Conservation (phyloP, 1,140 invertebrate genomes). For the Plodia interpunctella region DNA sequence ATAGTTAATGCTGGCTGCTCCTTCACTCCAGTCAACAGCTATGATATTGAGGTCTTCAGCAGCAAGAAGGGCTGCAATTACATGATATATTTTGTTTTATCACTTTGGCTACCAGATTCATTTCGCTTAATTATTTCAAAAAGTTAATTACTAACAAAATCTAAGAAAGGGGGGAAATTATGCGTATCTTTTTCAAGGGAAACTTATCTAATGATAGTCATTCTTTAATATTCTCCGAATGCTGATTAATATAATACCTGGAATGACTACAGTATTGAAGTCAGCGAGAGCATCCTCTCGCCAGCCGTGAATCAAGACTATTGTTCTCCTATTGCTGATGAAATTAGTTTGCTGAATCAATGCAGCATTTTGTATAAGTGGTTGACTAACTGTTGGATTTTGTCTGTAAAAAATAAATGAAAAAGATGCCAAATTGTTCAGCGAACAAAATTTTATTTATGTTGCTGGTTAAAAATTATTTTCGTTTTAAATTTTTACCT, state of each 20-base stretch:
- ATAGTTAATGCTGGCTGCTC: slow-evolving; percentile 63
- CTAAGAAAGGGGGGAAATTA: too few species aligned
- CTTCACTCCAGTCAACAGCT: slow-evolving; percentile 76
- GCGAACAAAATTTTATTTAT: too few species aligned
- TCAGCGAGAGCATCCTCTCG: slow-evolving; percentile 30
- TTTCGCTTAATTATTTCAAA: too few species aligned
- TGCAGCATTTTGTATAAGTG: slow-evolving; percentile 24
- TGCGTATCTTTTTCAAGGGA: too few species aligned
- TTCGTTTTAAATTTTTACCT: slow-evolving; percentile 24
- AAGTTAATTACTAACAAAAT: too few species aligned
- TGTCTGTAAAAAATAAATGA: slow-evolving; percentile 19
- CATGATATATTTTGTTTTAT: too few species aligned
- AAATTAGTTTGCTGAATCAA: slow-evolving; percentile 31
- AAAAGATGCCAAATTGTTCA: too few species aligned
- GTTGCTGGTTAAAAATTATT: slow-evolving; percentile 8
- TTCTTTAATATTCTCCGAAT: background rate
- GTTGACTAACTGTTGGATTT: slow-evolving; percentile 40
- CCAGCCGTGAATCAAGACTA: slow-evolving; percentile 46
- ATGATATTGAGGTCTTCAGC: slow-evolving; percentile 77
- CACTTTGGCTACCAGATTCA: too few species aligned
- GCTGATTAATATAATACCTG: slow-evolving; percentile 27
- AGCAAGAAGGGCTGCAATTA: background rate
- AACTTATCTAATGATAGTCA: too few species aligned
- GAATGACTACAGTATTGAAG: slow-evolving; percentile 35
- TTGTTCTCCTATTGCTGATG: slow-evolving; percentile 29